These are phyloP conservation scores for Lota lota DNA, from an alignment of 2,113 vertebrate species.

Conservation along the genomic window DNA sequence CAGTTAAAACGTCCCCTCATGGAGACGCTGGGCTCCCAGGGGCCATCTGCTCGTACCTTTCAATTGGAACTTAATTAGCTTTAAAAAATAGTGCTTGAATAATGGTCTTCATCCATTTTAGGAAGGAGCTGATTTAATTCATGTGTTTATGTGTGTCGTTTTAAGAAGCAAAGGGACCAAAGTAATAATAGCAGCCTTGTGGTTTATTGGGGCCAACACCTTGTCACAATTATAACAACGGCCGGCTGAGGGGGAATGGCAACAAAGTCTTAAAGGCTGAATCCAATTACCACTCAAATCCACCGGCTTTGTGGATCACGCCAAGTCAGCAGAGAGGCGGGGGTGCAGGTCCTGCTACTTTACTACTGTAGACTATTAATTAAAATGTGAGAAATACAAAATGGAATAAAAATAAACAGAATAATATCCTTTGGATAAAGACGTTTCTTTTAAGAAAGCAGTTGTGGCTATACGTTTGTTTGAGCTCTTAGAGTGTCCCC, in stretches of 20 bases:
- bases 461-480: too few relatives aligned
- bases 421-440: background rate
- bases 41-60: too few relatives aligned
- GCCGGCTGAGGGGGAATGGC: slow-evolving; percentile 32
- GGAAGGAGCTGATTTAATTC: too few relatives aligned
- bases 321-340: slow-evolving; percentile 2
- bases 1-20: too few relatives aligned
- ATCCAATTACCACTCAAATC: slow-evolving; percentile 71
- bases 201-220: background rate
- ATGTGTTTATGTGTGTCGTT: too few relatives aligned
- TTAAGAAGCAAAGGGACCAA: background rate
- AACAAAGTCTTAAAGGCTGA: slow-evolving; percentile 51
- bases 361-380: too few relatives aligned
- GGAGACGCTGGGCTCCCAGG: too few relatives aligned
- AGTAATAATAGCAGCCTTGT: background rate
- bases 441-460: too few relatives aligned
- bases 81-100: too few relatives aligned
- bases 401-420: background rate
- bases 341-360: background rate
- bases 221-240: slow-evolving; percentile 3
- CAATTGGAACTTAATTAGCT: too few relatives aligned
- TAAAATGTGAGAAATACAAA: too few relatives aligned
- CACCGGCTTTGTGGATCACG: slow-evolving; percentile 31
- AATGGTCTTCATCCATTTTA: too few relatives aligned
- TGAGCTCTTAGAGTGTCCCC: background rate